phyloP scores from a whole-genome alignment of 2,888 invertebrate species.

The Hydrotaea cyrtoneurina region DNA sequence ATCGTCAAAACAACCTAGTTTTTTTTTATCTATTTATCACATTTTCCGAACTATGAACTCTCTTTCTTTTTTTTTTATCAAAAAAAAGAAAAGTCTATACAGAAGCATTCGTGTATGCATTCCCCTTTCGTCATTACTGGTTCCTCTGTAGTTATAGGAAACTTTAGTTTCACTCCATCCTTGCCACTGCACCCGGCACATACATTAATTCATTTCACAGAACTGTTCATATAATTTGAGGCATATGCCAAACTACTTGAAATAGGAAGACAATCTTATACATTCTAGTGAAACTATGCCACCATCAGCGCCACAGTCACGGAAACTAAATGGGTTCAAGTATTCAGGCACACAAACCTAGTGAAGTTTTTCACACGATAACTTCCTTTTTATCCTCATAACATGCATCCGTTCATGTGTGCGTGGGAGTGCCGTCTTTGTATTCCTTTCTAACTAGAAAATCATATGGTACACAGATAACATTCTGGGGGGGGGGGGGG shows the following conservation, averaged over 20 bases:
- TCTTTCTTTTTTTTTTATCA: background rate
- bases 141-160: background rate
- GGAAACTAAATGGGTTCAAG: slow-evolving; percentile 29
- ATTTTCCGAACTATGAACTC: background rate
- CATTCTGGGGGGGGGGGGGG: slow-evolving; percentile 7
- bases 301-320: background rate
- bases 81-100: background rate
- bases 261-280: background rate
- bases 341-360: slow-evolving; percentile 42
- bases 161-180: background rate
- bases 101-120: background rate
- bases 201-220: background rate
- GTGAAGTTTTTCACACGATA: slow-evolving; percentile 53
- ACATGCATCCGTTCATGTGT: too few species aligned
- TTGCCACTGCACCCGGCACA: background rate
- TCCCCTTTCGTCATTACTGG: background rate
- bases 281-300: background rate
- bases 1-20: background rate
- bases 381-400: background rate
- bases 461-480: background rate
- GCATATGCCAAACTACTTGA: slow-evolving; percentile 1
- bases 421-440: background rate
- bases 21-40: slow-evolving; percentile 13
- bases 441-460: background rate
- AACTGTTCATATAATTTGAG: background rate